phyloP scores from a whole-genome alignment of 2,888 invertebrate species.

The Eledone cirrhosa region DNA sequence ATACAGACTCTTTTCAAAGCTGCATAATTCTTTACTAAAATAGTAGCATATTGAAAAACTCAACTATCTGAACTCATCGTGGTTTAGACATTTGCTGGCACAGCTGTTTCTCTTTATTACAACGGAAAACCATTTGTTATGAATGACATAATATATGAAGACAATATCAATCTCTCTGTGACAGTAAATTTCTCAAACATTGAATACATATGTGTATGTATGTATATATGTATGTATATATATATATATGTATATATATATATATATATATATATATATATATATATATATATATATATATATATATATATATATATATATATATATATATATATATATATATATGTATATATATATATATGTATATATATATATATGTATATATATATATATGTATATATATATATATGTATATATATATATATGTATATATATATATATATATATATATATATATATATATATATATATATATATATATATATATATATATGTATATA shows the following conservation, averaged over 20 bases:
- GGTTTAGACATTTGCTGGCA: too few relatives aligned
- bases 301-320: background rate
- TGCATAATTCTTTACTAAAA: too few relatives aligned
- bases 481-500: background rate
- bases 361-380: background rate
- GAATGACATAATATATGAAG: too few relatives aligned
- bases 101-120: too few relatives aligned
- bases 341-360: background rate
- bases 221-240: background rate
- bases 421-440: background rate
- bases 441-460: background rate
- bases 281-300: background rate
- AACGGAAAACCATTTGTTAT: too few relatives aligned
- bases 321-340: background rate
- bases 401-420: background rate
- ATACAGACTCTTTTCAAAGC: too few relatives aligned
- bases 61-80: too few relatives aligned
- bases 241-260: background rate
- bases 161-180: too few relatives aligned
- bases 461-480: background rate
- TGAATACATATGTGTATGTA: background rate
- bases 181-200: background rate
- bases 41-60: too few relatives aligned
- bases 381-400: slow-evolving; percentile 2
- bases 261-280: background rate